Base-by-base conservation (phyloP, 2,113 vertebrate genomes). In the Cercopithecus mona region DNA sequence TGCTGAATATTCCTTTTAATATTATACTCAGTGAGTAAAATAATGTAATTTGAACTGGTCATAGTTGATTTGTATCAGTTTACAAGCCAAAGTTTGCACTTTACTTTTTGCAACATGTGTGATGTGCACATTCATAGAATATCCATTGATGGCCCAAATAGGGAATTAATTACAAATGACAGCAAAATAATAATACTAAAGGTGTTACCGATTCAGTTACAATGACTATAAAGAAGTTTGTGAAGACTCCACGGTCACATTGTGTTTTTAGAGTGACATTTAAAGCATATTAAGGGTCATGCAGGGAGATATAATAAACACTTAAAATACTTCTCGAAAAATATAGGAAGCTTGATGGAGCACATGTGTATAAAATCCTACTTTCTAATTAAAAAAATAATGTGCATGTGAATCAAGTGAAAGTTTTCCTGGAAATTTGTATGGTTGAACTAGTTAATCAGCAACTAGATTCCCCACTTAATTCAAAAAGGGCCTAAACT, bases 1-100 rank as follows among this genome's bases (percentile, higher is more conserved):
- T 45, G 14, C 17, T 18, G 45, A 82, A 55, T 40, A 95, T 95
- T 92, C 23, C 22, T 90, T 5, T 82, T 72, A 95, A 79, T 72
- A 70, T 81, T 76, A 82, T 40, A 92, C 68, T 93, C 45, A 90
- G 7, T 79, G 0, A 2, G 48, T 45, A 75, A 96, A 81, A 83
- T 0, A 82, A 80, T 59, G 70, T 88, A 81, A 86, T 86, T 85
- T 79, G 59, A 95, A 38, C 57, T 81, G 32, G 27, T 94, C 55
- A 93, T 32, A 84, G 84, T 30, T 93, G 48, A 72, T 93, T 96
- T 80, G 22, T 93, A 92, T 94, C 5, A 75, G 45, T 82, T 90
- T 72, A 82, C 11, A 89, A 95, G 30, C 10, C 10, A 92, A 10
- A n/a, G 4, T 13, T 94, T 85, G 18, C 64, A 64, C 40, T 57